Evolutionary conservation across 2,797 vertebrate species (phyloP).

Genomic region (Takifugu ocellatus): DNA sequence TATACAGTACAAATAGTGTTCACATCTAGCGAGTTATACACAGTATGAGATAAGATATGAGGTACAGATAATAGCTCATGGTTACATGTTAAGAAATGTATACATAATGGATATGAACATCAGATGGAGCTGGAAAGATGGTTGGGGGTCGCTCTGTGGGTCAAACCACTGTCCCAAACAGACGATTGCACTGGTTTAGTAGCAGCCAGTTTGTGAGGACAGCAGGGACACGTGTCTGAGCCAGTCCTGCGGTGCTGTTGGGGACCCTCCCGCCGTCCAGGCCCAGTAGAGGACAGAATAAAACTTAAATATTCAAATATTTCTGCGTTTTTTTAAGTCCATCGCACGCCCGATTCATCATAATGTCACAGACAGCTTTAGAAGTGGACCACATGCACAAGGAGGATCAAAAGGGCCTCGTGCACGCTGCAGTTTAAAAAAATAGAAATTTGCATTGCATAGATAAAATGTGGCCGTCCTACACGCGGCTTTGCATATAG

Average conservation of each 20-base stretch:
- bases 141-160: no score
- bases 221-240: conserved; percentile 20
- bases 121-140: no score
- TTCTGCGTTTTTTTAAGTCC: conserved; percentile 38
- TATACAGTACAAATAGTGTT: conserved; percentile 57
- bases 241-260: conserved; percentile 14
- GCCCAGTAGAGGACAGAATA: conserved; percentile 3
- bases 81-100: conserved; percentile 35
- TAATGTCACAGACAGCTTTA: conserved; percentile 33
- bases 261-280: neutral
- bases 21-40: conserved; percentile 54
- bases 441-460: conserved; percentile 62
- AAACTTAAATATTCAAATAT: conserved; percentile 48
- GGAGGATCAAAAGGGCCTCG: conserved; percentile 27
- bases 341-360: conserved; percentile 16
- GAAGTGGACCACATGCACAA: conserved; percentile 54
- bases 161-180: no score
- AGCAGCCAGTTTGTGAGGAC: neutral
- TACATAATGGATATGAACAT: conserved; percentile 18
- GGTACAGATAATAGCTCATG: conserved; percentile 51
- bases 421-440: conserved; percentile 44
- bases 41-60: conserved; percentile 49
- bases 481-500: conserved; percentile 7
- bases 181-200: no score
- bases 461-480: conserved; percentile 48